Conservation (phyloP, 1,140 invertebrate genomes). For the Galleria mellonella region DNA sequence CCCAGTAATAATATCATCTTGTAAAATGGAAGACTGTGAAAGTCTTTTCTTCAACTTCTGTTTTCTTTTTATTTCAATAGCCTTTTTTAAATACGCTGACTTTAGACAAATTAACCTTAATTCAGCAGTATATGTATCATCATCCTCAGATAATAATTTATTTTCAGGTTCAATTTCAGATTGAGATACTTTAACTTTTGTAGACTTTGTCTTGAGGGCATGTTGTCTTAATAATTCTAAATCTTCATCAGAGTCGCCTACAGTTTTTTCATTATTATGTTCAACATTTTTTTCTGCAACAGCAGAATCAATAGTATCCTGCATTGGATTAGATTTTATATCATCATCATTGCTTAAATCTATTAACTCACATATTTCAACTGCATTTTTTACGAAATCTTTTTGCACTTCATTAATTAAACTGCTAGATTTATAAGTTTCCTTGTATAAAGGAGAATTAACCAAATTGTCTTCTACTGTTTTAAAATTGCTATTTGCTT, state of each 20-base stretch:
- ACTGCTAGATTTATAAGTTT: slow-evolving; percentile 1
- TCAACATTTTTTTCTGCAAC: slow-evolving; percentile 11
- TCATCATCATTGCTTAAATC: slow-evolving; percentile 20
- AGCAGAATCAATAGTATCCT: slow-evolving; percentile 25
- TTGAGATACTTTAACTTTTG: slow-evolving; percentile 17
- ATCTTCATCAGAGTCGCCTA: slow-evolving; percentile 64
- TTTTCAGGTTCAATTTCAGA: slow-evolving; percentile 14
- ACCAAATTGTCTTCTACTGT: slow-evolving; percentile 4
- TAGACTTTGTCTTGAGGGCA: slow-evolving; percentile 60
- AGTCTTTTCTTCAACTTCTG: slow-evolving; percentile 52
- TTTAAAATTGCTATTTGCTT: background rate
- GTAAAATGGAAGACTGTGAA: slow-evolving; percentile 41
- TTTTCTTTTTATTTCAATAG: slow-evolving; percentile 66
- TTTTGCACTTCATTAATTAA: slow-evolving; percentile 2
- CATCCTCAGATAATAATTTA: slow-evolving; percentile 41
- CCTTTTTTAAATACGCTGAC: slow-evolving; percentile 65
- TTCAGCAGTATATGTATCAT: slow-evolving; percentile 66
- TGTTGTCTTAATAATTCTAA: slow-evolving; percentile 59
- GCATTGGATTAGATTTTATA: slow-evolving; percentile 2
- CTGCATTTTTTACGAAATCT: slow-evolving; percentile 5
- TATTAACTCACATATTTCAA: slow-evolving; percentile 19
- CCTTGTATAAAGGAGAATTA: slow-evolving; percentile 4
- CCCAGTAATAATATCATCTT: slow-evolving; percentile 30
- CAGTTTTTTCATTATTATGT: slow-evolving; percentile 15
- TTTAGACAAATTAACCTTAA: slow-evolving; percentile 66